A percentile compares a stretch with the other conserved stretches of the same genome.
Conservation (phyloP, 2,888 invertebrate genomes). For the Chalcis sispes region DNA sequence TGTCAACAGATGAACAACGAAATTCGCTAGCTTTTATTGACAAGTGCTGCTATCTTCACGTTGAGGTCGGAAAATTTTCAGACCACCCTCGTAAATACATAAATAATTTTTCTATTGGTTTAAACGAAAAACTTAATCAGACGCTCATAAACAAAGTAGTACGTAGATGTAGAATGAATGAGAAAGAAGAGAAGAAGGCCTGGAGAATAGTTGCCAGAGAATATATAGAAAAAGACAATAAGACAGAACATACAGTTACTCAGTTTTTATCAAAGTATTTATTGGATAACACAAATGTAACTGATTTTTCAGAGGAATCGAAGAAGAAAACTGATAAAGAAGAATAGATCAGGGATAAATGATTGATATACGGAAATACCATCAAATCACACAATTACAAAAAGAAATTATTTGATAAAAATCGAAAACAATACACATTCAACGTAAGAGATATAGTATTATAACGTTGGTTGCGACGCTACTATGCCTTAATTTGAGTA, state of each 20-base stretch:
- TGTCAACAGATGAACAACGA: no score
- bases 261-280: conserved; percentile 63
- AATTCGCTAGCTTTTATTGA: no score
- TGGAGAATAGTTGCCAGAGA: conserved; percentile 53
- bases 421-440: no score
- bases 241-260: conserved; percentile 63
- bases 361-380: conserved; percentile 56
- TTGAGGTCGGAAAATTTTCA: no score
- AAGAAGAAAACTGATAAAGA: conserved; percentile 49
- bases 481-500: no score
- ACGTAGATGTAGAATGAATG: conserved; percentile 56
- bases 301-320: conserved; percentile 55
- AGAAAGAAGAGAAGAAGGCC: conserved; percentile 42
- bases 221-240: conserved; percentile 62
- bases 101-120: conserved; percentile 49
- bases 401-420: conserved; percentile 10
- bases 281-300: conserved; percentile 60
- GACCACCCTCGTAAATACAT: no score
- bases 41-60: no score
- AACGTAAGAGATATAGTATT: no score
- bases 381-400: conserved; percentile 6
- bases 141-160: conserved; percentile 54
- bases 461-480: no score
- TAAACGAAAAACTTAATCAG: no score
- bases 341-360: conserved; percentile 54